Conservation (phyloP, 1,140 invertebrate species). For the Brachionus plicatilis region DNA sequence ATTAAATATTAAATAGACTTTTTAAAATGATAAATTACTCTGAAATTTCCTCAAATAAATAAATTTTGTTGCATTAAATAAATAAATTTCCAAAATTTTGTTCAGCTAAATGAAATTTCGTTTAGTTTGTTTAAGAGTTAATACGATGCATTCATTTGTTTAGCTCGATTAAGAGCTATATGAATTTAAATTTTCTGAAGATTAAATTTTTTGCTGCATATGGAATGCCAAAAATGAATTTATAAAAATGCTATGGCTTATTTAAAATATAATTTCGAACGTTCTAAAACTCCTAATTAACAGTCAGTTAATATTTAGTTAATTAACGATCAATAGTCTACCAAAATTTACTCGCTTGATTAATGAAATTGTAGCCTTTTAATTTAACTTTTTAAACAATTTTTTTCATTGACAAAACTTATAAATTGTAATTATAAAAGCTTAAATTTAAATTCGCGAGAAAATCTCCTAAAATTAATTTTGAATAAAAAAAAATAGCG, state of each 20-base stretch:
- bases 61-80: not conserved
- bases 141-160: not conserved
- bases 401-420: too few species aligned
- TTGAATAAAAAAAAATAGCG: too few species aligned
- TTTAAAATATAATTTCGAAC: not conserved
- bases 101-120: not conserved
- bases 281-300: not conserved
- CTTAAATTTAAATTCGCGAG: too few species aligned
- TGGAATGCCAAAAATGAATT: not conserved
- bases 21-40: not conserved
- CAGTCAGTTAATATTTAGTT: not conserved
- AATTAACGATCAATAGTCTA: not conserved
- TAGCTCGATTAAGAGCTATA: not conserved
- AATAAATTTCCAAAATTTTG: not conserved
- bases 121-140: not conserved
- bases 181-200: not conserved
- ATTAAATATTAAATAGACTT: not conserved
- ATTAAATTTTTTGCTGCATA: not conserved
- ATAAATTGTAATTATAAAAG: too few species aligned
- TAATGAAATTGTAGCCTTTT: too few species aligned
- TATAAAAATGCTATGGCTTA: not conserved
- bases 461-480: too few species aligned
- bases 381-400: too few species aligned
- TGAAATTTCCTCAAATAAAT: not conserved
- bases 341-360: too few species aligned